phyloP scores from a whole-genome alignment of 2,113 vertebrate genomes.

The Synodontis membranacea region DNA sequence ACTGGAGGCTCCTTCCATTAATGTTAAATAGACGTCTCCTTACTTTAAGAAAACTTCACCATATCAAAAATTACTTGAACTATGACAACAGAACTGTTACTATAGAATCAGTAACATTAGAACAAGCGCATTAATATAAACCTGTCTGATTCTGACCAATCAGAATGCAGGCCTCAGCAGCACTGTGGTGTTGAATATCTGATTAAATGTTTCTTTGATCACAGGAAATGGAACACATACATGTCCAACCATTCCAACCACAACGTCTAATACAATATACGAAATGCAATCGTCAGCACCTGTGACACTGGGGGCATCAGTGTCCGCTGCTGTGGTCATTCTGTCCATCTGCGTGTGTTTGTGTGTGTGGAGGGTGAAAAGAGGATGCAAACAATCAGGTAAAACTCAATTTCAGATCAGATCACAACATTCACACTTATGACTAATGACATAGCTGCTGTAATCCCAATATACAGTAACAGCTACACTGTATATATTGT shows the following conservation, averaged over 20 bases:
- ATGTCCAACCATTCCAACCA: neutral
- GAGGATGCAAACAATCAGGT: conserved; percentile 34
- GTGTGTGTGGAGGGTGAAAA: neutral
- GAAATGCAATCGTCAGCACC: fast-evolving
- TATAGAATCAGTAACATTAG: no score
- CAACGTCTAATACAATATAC: no score
- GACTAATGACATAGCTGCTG: neutral
- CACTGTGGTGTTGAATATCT: neutral
- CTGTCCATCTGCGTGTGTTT: conserved; percentile 29
- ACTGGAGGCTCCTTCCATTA: neutral
- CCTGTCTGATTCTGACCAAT: neutral
- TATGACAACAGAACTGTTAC: neutral
- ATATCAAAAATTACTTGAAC: neutral
- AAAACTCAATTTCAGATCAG: neutral
- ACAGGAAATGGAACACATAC: fast-evolving
- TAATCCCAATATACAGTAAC: neutral
- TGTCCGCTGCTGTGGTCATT: neutral
- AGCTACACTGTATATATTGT: neutral
- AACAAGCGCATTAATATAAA: neutral
- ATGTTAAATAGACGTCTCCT: neutral
- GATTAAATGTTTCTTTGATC: neutral
- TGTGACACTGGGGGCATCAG: neutral
- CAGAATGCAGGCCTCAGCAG: neutral
- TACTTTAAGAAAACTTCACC: neutral
- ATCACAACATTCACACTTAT: neutral